Percentiles rank a stretch among this genome's conserved stretches.
These are phyloP conservation scores for Linepithema humile DNA, from an alignment of 1,140 invertebrate species.

Conservation along the genomic window DNA sequence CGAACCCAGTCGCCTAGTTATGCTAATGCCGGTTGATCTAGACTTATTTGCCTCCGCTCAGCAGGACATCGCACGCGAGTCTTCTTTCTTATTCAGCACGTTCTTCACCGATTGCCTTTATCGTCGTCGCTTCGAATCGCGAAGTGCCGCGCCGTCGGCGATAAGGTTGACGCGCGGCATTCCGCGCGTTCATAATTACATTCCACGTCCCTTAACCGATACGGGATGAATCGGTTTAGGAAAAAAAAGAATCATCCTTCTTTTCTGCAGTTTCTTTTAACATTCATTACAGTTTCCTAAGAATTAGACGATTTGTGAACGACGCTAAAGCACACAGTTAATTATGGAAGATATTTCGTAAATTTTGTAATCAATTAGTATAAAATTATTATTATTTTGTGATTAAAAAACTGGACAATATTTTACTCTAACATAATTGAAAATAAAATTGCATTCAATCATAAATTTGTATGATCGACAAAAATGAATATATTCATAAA, in stretches of 20 bases:
- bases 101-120: slow-evolving; percentile 63
- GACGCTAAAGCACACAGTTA: background rate
- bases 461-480: background rate
- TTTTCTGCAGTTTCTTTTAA: background rate
- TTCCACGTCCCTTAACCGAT: slow-evolving; percentile 8
- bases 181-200: slow-evolving; percentile 32
- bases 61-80: slow-evolving; percentile 69
- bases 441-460: background rate
- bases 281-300: background rate
- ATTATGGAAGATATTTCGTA: background rate
- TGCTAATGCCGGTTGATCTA: slow-evolving; percentile 63
- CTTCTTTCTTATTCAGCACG: slow-evolving; percentile 63
- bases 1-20: slow-evolving; percentile 71
- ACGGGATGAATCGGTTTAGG: background rate
- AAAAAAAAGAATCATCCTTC: background rate
- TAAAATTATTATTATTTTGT: background rate
- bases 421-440: background rate
- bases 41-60: slow-evolving; percentile 70
- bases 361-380: background rate
- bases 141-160: slow-evolving; percentile 30
- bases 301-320: background rate
- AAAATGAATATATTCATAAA: background rate
- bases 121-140: slow-evolving; percentile 47
- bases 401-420: background rate
- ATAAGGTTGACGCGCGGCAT: slow-evolving; percentile 33